Evolutionary conservation across 1,140 invertebrate genomes (phyloP), one percentile per base, ranked within the genome.

Genomic region (Drosophila albomicans): DNA sequence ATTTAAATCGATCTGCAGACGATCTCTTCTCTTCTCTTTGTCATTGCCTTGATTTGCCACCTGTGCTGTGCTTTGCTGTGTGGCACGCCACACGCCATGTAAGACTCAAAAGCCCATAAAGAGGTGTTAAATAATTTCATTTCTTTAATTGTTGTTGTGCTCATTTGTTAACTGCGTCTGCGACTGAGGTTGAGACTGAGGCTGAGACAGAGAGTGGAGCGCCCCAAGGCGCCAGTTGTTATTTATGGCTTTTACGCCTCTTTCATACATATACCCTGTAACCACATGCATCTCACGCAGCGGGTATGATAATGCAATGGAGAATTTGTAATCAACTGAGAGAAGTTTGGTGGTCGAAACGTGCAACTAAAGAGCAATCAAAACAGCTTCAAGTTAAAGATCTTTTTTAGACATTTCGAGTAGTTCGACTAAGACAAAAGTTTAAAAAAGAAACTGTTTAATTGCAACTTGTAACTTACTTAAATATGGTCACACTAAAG

Each of bases 101-200:
- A 13, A 35, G 5, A 51, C 61, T 67, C 35, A 3, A 30, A 25
- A 57, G 48, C 58, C 32, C 48, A 68, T 49, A 81, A 75, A 68
- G 43, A 79, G 80, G 79, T 75, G 80, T 82, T 82, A 82, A 82
- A 82, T 82, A 79, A 71, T 75, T 75, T 79, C 58, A 79, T 79
- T 79, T 74, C 52, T 13, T 13, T 65, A 16, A 51, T 46, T 51
- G 16, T 63, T 64, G 61, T 38, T 56, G 41, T 16, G 10, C 45
- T 13, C 35, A 45, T 78, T 78, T 54, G 64, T 67, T 56, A 59
- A 59, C 57, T 41, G 10, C 28, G 51, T 1, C 51, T 30, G 25
- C 35, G 8, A 38, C 32, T 32, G 35, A 38, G 35, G 7, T 6
- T 5, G 30, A 32, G 8, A 38, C 32, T 32, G 35, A 38, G 35